A percentile compares a stretch with the other conserved stretches of the same genome.
phyloP scores from a whole-genome alignment of 1,140 invertebrate genomes.

The Drosophila pallidifrons region DNA sequence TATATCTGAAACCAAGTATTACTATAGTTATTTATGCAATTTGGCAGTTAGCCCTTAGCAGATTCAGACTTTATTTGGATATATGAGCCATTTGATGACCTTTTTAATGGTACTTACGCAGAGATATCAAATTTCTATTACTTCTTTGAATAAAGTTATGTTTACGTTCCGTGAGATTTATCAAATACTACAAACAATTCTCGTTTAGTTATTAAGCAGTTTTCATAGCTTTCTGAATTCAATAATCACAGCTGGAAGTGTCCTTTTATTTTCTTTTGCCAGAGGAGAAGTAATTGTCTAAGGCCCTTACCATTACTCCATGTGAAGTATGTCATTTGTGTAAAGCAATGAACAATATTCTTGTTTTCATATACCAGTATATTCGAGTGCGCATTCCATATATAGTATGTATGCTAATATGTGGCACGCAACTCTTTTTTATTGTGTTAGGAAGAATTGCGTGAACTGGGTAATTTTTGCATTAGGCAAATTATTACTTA shows the following conservation, averaged over 20 bases:
- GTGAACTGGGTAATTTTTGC: conserved; percentile 45
- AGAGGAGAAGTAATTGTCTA: neutral
- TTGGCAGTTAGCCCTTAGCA: no score
- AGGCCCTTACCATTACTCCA: conserved; percentile 2
- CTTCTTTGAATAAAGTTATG: no score
- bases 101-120: no score
- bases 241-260: neutral
- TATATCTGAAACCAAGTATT: neutral
- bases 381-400: neutral
- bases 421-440: conserved; percentile 20
- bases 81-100: no score
- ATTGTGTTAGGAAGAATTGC: conserved; percentile 29
- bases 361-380: neutral
- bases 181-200: neutral
- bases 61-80: no score
- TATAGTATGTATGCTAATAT: neutral
- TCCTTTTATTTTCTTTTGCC: no score
- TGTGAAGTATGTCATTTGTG: neutral
- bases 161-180: neutral
- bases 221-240: neutral
- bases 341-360: neutral
- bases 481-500: conserved; percentile 72
- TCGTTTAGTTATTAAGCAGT: neutral
- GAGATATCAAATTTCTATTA: no score
- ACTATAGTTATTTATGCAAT: no score